Percentiles rank a stretch among this genome's conserved stretches.
Evolutionary conservation across 2,113 vertebrate genomes (phyloP).

Genomic region (Myiopsitta monachus): DNA sequence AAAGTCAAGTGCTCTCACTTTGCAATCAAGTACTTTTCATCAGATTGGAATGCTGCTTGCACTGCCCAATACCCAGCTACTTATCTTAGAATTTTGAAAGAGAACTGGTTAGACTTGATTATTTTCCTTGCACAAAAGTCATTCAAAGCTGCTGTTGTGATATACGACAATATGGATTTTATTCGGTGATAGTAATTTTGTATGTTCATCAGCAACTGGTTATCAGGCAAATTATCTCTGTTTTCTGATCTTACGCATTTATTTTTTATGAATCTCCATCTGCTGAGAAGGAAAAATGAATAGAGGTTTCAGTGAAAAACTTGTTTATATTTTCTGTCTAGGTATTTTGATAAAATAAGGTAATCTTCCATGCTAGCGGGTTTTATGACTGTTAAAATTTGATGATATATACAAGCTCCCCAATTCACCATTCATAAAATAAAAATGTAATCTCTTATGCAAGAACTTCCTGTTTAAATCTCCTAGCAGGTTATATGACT

Average conservation of each 20-base stretch:
- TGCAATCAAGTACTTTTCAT: not conserved
- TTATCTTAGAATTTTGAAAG: not conserved
- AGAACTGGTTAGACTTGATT: not conserved
- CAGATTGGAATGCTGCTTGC: not conserved
- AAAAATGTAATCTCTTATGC: not conserved
- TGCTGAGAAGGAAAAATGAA: not conserved
- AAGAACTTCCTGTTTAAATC: not conserved
- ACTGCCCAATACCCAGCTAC: not conserved
- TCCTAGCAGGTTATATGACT: not conserved
- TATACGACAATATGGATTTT: not conserved
- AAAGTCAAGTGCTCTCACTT: not conserved
- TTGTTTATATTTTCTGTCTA: not conserved
- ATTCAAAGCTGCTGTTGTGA: not conserved
- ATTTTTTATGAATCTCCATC: not conserved
- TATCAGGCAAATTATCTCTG: not conserved
- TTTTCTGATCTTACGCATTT: not conserved
- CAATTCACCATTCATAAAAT: not conserved
- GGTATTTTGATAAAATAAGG: not conserved
- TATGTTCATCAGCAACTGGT: not conserved
- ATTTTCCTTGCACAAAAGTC: not conserved
- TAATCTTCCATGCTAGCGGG: not conserved
- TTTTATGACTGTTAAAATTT: fast-evolving
- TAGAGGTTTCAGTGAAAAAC: not conserved
- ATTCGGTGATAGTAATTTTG: not conserved
- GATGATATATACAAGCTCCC: not conserved